phyloP scores from a whole-genome alignment of 2,797 vertebrate genomes.

The Acanthornis magna region DNA sequence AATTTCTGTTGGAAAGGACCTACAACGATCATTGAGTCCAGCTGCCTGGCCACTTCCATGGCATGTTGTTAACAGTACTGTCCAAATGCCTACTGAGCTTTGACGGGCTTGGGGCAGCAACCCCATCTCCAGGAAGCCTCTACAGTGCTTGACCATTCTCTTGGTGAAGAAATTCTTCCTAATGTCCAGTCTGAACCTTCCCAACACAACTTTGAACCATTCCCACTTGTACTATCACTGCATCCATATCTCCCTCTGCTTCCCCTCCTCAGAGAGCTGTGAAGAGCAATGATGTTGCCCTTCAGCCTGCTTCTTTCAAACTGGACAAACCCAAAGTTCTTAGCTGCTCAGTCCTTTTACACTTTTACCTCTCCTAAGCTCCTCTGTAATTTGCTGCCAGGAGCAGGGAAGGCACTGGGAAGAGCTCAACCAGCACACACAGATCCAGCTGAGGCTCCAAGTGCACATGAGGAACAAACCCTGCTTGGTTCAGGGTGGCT shows the following conservation, averaged over 20 bases:
- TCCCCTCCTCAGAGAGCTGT: background rate
- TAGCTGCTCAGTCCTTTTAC: background rate
- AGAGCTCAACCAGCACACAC: background rate
- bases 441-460: background rate
- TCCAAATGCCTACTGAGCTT: background rate
- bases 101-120: background rate
- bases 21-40: rapidly evolving
- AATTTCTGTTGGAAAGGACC: background rate
- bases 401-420: background rate
- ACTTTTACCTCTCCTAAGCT: background rate
- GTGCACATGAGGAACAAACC: background rate
- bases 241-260: background rate
- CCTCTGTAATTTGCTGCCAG: background rate
- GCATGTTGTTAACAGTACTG: background rate
- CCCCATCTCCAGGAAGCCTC: background rate
- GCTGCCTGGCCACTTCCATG: background rate
- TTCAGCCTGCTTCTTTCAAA: background rate
- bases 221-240: rapidly evolving
- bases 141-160: background rate
- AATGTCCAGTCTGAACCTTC: background rate
- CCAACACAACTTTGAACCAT: background rate
- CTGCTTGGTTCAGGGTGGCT: background rate
- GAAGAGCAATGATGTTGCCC: background rate
- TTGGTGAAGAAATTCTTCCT: background rate
- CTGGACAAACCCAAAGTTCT: background rate